phyloP scores from a whole-genome alignment of 2,888 invertebrate species.

The Heliconius aoede region DNA sequence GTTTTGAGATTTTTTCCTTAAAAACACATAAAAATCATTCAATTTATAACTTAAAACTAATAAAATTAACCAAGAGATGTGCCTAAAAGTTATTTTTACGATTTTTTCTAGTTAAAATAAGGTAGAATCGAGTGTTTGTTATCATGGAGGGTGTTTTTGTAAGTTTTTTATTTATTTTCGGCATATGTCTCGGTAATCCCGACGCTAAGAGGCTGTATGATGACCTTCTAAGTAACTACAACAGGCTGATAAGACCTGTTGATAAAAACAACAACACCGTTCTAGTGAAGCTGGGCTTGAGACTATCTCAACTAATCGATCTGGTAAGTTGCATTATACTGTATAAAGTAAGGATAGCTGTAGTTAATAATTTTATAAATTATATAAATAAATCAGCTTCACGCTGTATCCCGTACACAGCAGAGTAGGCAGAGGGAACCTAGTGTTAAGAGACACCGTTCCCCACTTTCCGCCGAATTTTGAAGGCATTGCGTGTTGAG shows the following conservation, averaged over 20 bases:
- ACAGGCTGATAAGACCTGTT: conserved; percentile 96
- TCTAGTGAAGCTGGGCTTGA: conserved; percentile 94
- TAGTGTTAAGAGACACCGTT: too few species aligned
- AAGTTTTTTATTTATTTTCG: conserved; percentile 57
- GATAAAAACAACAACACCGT: conserved; percentile 97
- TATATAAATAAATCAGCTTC: too few species aligned
- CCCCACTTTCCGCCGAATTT: too few species aligned
- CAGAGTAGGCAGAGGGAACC: too few species aligned
- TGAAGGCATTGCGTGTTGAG: too few species aligned
- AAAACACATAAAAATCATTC: conserved; percentile 26
- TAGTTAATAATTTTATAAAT: background rate
- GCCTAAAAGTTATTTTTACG: background rate
- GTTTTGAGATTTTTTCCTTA: conserved; percentile 73
- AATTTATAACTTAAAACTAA: background rate
- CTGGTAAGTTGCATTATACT: conserved; percentile 86
- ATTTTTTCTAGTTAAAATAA: background rate
- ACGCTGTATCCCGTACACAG: background rate
- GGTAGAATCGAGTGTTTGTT: conserved; percentile 15
- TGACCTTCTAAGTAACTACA: conserved; percentile 97
- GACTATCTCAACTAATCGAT: conserved; percentile 97
- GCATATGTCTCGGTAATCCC: conserved; percentile 85
- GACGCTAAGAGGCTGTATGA: conserved; percentile 98
- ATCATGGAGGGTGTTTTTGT: conserved; percentile 22
- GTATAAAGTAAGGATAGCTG: background rate
- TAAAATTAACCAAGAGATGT: background rate